These are phyloP conservation scores for Peromyscus polionotus DNA, from an alignment of 2,113 vertebrate genomes.

Conservation along the genomic window DNA sequence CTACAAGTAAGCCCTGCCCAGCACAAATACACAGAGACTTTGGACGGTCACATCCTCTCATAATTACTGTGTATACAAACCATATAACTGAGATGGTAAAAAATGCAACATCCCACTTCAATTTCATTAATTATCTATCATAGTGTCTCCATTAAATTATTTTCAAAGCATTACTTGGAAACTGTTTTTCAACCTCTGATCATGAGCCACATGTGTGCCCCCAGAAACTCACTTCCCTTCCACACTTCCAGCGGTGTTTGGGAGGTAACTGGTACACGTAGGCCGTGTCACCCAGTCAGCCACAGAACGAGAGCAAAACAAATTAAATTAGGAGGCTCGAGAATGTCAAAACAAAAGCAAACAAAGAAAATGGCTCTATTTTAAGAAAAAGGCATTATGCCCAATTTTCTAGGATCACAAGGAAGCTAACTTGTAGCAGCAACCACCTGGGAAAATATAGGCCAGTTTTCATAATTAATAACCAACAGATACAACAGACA, in stretches of 20 bases:
- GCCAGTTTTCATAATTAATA: conserved; percentile 8
- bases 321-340: conserved; percentile 60
- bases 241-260: neutral
- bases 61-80: neutral
- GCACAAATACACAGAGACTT: neutral
- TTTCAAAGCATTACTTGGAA: conserved; percentile 26
- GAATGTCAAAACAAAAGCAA: conserved; percentile 50
- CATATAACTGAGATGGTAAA: neutral
- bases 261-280: neutral
- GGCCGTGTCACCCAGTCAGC: conserved; percentile 22
- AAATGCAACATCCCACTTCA: neutral
- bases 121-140: neutral
- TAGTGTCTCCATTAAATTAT: neutral
- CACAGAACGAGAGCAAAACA: conserved; percentile 50
- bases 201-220: neutral
- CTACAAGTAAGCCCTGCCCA: neutral
- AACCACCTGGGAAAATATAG: neutral
- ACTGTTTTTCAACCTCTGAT: conserved; percentile 35
- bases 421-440: neutral
- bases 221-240: neutral
- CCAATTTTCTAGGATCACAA: conserved; percentile 47
- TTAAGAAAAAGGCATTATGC: neutral
- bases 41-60: neutral
- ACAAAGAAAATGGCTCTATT: conserved; percentile 52
- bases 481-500: conserved; percentile 56